Evolutionary conservation across 2,888 invertebrate genomes (phyloP).

Genomic region (Zaprionus lineosus): DNA sequence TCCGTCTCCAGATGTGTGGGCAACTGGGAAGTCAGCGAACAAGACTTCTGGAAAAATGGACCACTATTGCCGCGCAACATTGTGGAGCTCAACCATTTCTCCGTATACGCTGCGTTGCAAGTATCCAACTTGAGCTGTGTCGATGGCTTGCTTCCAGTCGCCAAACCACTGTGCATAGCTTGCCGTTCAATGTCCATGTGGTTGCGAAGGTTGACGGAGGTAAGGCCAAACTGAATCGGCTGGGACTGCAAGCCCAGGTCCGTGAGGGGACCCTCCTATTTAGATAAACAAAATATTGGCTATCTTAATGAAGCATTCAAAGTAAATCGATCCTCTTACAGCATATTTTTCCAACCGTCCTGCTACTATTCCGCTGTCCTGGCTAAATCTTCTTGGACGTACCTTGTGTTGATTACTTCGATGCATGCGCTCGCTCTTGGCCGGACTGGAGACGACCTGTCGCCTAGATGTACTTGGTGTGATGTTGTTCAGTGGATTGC

Average conservation of each 20-base stretch:
- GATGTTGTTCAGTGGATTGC: slow-evolving; percentile 58
- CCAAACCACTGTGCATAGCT: no score
- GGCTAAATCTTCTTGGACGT: slow-evolving; percentile 79
- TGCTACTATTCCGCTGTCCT: slow-evolving; percentile 81
- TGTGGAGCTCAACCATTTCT: slow-evolving; percentile 75
- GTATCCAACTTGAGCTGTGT: slow-evolving; percentile 26
- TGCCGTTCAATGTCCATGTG: slow-evolving; percentile 55
- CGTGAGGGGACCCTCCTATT: slow-evolving; percentile 61
- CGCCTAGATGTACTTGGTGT: slow-evolving; percentile 56
- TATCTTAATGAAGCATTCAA: no score
- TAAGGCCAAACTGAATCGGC: slow-evolving; percentile 10
- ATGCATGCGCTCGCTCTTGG: slow-evolving; percentile 75
- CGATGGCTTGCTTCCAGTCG: slow-evolving; percentile 26
- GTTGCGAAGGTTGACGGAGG: slow-evolving; percentile 60
- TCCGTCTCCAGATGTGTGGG: slow-evolving; percentile 80
- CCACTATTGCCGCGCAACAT: slow-evolving; percentile 49
- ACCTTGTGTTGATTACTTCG: slow-evolving; percentile 56
- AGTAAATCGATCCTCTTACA: no score
- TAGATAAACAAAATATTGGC: no score
- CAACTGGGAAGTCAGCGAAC: slow-evolving; percentile 65
- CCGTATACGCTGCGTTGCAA: slow-evolving; percentile 59
- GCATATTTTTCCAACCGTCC: slow-evolving; percentile 72
- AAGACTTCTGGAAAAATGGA: slow-evolving; percentile 51
- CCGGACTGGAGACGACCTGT: slow-evolving; percentile 82
- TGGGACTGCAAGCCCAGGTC: slow-evolving; percentile 41